These are phyloP conservation scores for Semotilus atromaculatus DNA, from an alignment of 2,797 vertebrate genomes.

Conservation along the genomic window DNA sequence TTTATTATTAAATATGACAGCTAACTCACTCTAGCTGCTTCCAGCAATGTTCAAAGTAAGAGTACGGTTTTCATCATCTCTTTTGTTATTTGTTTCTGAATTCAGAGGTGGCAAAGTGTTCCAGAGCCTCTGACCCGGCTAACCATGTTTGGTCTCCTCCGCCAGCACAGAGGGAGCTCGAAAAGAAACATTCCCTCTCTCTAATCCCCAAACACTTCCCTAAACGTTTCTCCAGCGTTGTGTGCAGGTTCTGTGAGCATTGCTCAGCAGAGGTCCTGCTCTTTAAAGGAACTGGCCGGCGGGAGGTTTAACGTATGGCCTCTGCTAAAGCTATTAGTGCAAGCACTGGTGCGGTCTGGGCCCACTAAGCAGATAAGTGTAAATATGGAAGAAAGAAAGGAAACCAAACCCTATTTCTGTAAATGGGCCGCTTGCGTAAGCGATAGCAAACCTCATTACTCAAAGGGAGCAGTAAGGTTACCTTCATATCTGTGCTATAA, in stretches of 20 bases:
- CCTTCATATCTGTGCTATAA: not conserved
- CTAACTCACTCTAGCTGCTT: conserved; percentile 12
- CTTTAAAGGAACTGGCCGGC: conserved; percentile 49
- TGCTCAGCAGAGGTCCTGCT: conserved; percentile 39
- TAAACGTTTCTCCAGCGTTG: conserved; percentile 44
- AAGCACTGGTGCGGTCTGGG: conserved; percentile 25
- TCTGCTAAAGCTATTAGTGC: conserved; percentile 58
- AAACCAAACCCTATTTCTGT: conserved; percentile 13
- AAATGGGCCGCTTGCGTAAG: not conserved
- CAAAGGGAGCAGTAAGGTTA: not conserved
- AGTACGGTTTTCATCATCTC: conserved; percentile 36
- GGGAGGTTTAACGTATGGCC: conserved; percentile 36
- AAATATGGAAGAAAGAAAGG: conserved; percentile 45
- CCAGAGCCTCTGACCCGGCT: conserved; percentile 44
- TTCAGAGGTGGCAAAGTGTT: conserved; percentile 45
- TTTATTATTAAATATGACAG: not conserved
- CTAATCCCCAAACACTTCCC: conserved; percentile 44
- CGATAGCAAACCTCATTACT: not conserved
- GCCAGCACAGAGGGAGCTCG: conserved; percentile 31
- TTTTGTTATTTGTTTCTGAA: conserved; percentile 50
- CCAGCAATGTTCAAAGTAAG: conserved; percentile 30
- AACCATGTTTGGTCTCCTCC: conserved; percentile 52
- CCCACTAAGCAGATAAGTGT: conserved; percentile 38
- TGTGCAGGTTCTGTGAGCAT: conserved; percentile 5
- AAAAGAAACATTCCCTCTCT: conserved; percentile 49